These are phyloP conservation scores for Ips typographus DNA, from an alignment of 1,140 invertebrate genomes.

Conservation along the genomic window DNA sequence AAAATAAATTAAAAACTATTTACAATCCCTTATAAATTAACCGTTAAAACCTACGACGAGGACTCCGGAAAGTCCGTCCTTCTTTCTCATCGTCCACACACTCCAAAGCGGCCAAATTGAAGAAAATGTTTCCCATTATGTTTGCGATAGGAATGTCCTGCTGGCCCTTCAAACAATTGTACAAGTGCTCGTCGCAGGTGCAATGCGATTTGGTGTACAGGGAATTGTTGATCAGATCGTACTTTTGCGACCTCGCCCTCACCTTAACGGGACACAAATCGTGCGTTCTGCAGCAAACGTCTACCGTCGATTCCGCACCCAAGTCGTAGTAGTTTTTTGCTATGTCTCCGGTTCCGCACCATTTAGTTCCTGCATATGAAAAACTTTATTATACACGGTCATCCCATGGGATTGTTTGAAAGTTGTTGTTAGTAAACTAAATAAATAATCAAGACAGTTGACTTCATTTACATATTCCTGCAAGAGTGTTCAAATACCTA, in stretches of 20 bases:
- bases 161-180: constrained; percentile 74
- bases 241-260: constrained; percentile 69
- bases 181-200: constrained; percentile 79
- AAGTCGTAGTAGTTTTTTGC: constrained; percentile 81
- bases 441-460: no score
- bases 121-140: constrained; percentile 84
- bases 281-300: constrained; percentile 82
- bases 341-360: constrained; percentile 85
- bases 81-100: constrained; percentile 67
- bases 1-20: background rate
- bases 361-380: constrained; percentile 72
- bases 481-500: no score
- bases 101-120: constrained; percentile 78
- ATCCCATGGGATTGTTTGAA: no score
- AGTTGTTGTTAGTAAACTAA: no score
- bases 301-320: constrained; percentile 68
- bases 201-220: constrained; percentile 88
- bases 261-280: constrained; percentile 79
- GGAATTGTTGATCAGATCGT: constrained; percentile 81
- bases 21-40: background rate
- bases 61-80: constrained; percentile 46
- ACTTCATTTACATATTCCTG: no score
- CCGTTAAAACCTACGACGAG: constrained; percentile 43
- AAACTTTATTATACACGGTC: no score
- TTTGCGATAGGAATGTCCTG: constrained; percentile 67